phyloP scores from a whole-genome alignment of 2,113 vertebrate genomes.

The Crotophaga sulcirostris region DNA sequence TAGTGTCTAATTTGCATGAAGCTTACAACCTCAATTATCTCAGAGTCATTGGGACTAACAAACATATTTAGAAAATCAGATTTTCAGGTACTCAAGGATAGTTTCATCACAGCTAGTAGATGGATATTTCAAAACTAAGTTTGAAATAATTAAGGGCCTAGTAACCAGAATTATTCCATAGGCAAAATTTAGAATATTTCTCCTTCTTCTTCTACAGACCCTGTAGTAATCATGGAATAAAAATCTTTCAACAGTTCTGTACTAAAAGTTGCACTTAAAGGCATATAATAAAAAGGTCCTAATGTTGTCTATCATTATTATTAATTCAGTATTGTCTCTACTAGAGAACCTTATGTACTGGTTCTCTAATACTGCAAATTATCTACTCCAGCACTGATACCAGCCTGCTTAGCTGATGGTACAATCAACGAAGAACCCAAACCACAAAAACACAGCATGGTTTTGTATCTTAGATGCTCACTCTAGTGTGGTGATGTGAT shows the following conservation, averaged over 20 bases:
- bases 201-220: background rate
- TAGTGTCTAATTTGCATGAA: background rate
- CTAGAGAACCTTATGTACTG: background rate
- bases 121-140: background rate
- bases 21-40: background rate
- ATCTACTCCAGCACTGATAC: background rate
- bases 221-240: background rate
- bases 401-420: background rate
- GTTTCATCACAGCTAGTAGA: background rate
- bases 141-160: background rate
- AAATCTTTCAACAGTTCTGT: background rate
- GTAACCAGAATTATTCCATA: background rate
- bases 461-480: background rate
- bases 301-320: background rate
- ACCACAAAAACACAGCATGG: fast-evolving
- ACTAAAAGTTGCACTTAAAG: background rate
- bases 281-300: background rate
- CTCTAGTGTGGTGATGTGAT: fast-evolving
- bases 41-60: background rate
- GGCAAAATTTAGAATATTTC: background rate
- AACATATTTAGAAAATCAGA: background rate
- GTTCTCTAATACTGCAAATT: background rate
- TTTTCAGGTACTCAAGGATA: background rate
- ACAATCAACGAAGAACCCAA: background rate
- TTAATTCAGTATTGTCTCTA: background rate